Percentiles rank a stretch among this genome's conserved stretches.
These are phyloP conservation scores for Paedocypris sp. DNA, from an alignment of 2,113 vertebrate species.

Conservation along the genomic window DNA sequence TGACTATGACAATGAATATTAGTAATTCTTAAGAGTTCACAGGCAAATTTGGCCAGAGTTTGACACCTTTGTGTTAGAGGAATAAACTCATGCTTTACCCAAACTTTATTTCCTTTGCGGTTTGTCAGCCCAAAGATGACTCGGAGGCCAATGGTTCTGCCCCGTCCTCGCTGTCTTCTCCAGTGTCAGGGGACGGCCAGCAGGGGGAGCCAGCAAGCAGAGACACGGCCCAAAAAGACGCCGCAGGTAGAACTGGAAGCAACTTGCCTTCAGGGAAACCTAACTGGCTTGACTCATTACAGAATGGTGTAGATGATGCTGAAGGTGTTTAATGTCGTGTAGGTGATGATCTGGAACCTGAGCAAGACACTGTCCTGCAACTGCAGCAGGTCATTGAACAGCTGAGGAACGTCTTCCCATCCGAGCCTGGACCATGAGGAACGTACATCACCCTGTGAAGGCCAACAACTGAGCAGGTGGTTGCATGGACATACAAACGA, in stretches of 20 bases:
- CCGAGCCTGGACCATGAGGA: slow-evolving; percentile 52
- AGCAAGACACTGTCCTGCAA: slow-evolving; percentile 82
- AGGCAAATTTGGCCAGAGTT: no score
- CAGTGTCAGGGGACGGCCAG: slow-evolving; percentile 73
- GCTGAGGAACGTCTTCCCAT: slow-evolving; percentile 86
- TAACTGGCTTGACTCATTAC: background rate
- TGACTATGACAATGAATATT: no score
- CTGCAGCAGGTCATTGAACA: slow-evolving; percentile 97
- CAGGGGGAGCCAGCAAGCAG: slow-evolving; percentile 66
- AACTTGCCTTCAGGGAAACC: background rate
- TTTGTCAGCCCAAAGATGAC: slow-evolving; percentile 73
- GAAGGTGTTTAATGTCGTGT: slow-evolving; percentile 6
- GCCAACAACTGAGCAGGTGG: slow-evolving; percentile 2
- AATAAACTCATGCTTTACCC: background rate
- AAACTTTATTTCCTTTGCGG: background rate
- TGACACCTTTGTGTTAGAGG: no score
- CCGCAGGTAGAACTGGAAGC: slow-evolving; percentile 66
- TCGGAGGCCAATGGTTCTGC: slow-evolving; percentile 75
- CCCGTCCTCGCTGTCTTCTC: slow-evolving; percentile 76
- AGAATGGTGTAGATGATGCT: background rate
- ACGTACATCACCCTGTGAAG: background rate
- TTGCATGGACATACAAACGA: no score
- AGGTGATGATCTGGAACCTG: slow-evolving; percentile 75
- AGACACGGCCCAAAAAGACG: slow-evolving; percentile 79
- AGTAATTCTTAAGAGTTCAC: no score